Conservation (phyloP, 2,888 invertebrate genomes). For the Cryptocephalus primarius region DNA sequence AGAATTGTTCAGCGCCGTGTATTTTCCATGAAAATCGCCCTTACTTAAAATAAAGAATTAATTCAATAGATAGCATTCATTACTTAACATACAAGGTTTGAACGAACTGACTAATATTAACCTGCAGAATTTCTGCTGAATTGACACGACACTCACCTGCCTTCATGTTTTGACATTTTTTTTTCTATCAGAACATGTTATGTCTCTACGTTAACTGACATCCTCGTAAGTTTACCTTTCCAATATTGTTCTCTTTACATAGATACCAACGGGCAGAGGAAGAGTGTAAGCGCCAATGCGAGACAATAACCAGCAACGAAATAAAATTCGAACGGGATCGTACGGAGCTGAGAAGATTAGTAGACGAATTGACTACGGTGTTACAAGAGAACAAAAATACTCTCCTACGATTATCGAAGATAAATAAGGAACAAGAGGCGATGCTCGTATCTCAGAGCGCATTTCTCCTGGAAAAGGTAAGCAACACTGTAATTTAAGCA, state of each 20-base stretch:
- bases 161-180: too few relatives aligned
- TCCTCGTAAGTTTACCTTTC: too few relatives aligned
- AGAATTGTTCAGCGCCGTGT: too few relatives aligned
- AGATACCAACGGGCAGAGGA: constrained; percentile 7
- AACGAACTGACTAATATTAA: too few relatives aligned
- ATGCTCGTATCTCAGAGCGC: constrained; percentile 18
- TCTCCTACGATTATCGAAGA: constrained; percentile 17
- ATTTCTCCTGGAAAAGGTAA: constrained; percentile 17
- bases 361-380: constrained; percentile 19
- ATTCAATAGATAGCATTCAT: too few relatives aligned
- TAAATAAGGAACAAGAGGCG: constrained; percentile 21
- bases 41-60: too few relatives aligned
- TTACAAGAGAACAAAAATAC: constrained; percentile 21
- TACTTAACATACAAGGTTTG: too few relatives aligned
- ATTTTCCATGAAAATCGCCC: too few relatives aligned
- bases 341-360: constrained; percentile 17
- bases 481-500: not conserved
- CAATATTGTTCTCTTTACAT: not conserved
- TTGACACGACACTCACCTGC: too few relatives aligned
- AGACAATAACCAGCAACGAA: constrained; percentile 10
- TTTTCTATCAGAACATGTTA: too few relatives aligned
- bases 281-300: constrained; percentile 13
- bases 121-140: too few relatives aligned
- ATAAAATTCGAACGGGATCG: constrained; percentile 12
- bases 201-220: too few relatives aligned